Conservation (phyloP, 2,888 invertebrate genomes). For the Esperia sulphurella region DNA sequence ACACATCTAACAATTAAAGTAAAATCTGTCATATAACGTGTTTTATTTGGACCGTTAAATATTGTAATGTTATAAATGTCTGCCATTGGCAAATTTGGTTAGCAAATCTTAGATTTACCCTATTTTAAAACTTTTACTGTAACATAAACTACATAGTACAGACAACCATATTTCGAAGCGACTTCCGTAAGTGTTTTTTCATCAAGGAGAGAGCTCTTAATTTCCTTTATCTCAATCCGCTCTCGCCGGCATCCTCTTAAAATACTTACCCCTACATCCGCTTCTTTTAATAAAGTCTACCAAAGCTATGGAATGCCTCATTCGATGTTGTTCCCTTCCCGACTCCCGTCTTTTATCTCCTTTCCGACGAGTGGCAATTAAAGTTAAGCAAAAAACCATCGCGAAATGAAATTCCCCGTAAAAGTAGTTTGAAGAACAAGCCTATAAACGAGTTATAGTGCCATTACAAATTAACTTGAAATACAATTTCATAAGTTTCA, state of each 20-base stretch:
- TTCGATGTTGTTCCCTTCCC: slow-evolving; percentile 55
- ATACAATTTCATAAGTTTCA: slow-evolving; percentile 69
- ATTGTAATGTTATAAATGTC: no score
- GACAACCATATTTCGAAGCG: slow-evolving; percentile 38
- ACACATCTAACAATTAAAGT: no score
- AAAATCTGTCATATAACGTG: no score
- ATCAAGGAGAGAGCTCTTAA: slow-evolving; percentile 64
- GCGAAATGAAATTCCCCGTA: slow-evolving; percentile 62
- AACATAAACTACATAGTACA: no score
- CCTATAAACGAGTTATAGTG: slow-evolving; percentile 20
- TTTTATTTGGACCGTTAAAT: no score
- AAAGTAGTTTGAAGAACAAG: slow-evolving; percentile 40
- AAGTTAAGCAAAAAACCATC: slow-evolving; percentile 56
- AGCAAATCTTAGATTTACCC: no score
- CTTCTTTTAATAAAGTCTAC: slow-evolving; percentile 75
- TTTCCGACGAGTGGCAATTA: slow-evolving; percentile 64
- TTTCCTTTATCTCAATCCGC: slow-evolving; percentile 76
- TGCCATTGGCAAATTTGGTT: no score
- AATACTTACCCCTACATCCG: slow-evolving; percentile 78
- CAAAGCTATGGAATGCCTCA: slow-evolving; percentile 68
- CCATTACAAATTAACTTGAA: slow-evolving; percentile 53
- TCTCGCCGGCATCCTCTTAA: slow-evolving; percentile 73
- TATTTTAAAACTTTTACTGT: no score
- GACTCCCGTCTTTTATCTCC: slow-evolving; percentile 59
- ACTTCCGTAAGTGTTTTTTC: slow-evolving; percentile 69